Percentiles rank a stretch among this genome's conserved stretches.
phyloP scores from a whole-genome alignment of 2,113 vertebrate species.

The Phaetusa simplex region DNA sequence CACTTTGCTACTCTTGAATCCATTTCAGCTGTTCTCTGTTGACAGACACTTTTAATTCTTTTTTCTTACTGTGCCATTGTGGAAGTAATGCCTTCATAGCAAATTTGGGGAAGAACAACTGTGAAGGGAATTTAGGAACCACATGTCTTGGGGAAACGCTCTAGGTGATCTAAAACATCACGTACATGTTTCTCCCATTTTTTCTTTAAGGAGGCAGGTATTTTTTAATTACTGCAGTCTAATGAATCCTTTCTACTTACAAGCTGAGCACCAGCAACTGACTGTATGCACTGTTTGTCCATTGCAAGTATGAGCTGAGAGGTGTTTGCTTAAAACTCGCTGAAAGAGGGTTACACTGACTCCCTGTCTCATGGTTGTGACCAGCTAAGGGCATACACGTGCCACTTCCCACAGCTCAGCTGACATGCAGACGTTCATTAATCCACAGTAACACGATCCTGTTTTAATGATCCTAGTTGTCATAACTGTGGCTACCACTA shows the following conservation, averaged over 20 bases:
- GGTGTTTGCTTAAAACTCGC: neutral
- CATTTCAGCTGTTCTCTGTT: neutral
- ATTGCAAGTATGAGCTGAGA: neutral
- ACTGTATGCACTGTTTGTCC: neutral
- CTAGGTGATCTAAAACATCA: neutral
- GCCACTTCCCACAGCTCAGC: neutral
- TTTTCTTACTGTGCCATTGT: neutral
- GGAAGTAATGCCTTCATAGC: neutral
- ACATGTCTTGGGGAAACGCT: fast-evolving
- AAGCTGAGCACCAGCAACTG: neutral
- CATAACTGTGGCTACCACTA: neutral
- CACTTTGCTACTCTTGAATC: neutral
- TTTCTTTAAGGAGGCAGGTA: neutral
- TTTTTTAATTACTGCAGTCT: neutral
- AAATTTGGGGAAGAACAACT: neutral
- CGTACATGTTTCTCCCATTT: fast-evolving
- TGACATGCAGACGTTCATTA: neutral
- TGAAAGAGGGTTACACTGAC: neutral
- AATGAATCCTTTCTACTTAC: neutral
- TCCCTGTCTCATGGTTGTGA: neutral
- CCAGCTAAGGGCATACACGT: neutral
- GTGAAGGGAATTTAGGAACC: neutral
- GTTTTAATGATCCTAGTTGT: neutral
- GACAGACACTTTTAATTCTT: neutral
- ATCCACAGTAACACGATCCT: neutral